These are phyloP conservation scores for Lepidurus couesii DNA, from an alignment of 1,140 invertebrate species.

Conservation along the genomic window DNA sequence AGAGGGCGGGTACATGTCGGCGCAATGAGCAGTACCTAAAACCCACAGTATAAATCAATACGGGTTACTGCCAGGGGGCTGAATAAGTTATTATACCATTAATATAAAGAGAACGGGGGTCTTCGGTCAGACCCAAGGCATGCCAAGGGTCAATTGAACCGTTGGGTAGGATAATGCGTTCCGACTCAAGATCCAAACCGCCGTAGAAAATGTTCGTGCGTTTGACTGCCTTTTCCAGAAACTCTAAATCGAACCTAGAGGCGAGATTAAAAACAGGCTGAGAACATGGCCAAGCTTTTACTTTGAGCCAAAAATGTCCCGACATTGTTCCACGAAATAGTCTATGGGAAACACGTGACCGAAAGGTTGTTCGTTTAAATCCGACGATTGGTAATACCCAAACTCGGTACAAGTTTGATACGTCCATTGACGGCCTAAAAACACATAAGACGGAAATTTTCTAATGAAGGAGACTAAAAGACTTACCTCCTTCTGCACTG, in stretches of 20 bases:
- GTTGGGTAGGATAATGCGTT: conserved; percentile 77
- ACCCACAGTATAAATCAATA: not conserved
- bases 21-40: conserved; percentile 65
- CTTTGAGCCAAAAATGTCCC: conserved; percentile 67
- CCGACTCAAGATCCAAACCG: conserved; percentile 60
- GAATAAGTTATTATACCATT: conserved; percentile 17
- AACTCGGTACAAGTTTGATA: conserved; percentile 95
- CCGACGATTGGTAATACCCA: conserved; percentile 87
- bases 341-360: conserved; percentile 67
- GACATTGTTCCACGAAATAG: conserved; percentile 75
- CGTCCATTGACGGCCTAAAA: conserved; percentile 73
- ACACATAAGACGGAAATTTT: not conserved
- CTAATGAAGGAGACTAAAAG: not conserved
- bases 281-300: conserved; percentile 37
- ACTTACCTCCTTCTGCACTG: conserved; percentile 40
- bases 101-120: conserved; percentile 25
- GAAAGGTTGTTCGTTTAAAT: conserved; percentile 64
- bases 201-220: conserved; percentile 77
- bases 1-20: conserved; percentile 52
- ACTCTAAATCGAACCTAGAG: conserved; percentile 39
- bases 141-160: conserved; percentile 93
- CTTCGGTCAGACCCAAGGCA: conserved; percentile 50
- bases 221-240: conserved; percentile 56
- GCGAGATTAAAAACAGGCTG: not conserved
- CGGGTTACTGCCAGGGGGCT: not conserved